Base-by-base conservation (phyloP, 2,113 vertebrate species). In the Lophura nycthemera region DNA sequence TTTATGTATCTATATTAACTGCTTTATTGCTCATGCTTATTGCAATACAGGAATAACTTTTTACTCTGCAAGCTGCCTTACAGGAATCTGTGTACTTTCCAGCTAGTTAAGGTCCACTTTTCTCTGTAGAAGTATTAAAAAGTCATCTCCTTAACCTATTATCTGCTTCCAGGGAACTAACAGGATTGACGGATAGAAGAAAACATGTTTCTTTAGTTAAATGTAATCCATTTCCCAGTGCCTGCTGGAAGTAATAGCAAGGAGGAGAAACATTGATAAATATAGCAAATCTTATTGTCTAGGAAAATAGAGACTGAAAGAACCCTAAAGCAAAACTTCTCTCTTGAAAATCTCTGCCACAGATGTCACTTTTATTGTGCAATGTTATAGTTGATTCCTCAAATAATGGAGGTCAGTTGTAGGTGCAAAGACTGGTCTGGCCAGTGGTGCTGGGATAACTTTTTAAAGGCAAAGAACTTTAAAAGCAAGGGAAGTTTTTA, bases 101-200 rank as follows among this genome's bases (percentile, higher is more conserved):
- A 67, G 34, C 10, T 88, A 48, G 36, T 63, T 71, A 80, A 84
- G 18, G 29, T 18, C 43, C 54, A 18, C n/a, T 57, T 83, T 92
- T 86, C 56, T 83, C 29, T 64, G 5, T 1, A 52, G 57, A 82
- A 93, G 25, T 19, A 32, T 21, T 86, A 67, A 89, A 88, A 93
- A 83, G 50, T 5, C 9, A 72, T 75, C 56, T 83, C 32, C 8
- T 84, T 52, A 86, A 86, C 61, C 25, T 67, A 10, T 32, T 75
- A 74, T 66, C 83, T 87, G 65, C 86, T 88, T 82, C 57, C 61
- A 72, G 70, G 38, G 93, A 84, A 71, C 34, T 71, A 67, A 81
- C 29, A 75, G 77, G 43, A 89, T 89, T 81, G 86, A 50, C 56
- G 75, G 29, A 43, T 69, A 29, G 57, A 64, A 78, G 86, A 38